Conservation (phyloP, 1,140 invertebrate genomes). For the Drosophila murphyi region DNA sequence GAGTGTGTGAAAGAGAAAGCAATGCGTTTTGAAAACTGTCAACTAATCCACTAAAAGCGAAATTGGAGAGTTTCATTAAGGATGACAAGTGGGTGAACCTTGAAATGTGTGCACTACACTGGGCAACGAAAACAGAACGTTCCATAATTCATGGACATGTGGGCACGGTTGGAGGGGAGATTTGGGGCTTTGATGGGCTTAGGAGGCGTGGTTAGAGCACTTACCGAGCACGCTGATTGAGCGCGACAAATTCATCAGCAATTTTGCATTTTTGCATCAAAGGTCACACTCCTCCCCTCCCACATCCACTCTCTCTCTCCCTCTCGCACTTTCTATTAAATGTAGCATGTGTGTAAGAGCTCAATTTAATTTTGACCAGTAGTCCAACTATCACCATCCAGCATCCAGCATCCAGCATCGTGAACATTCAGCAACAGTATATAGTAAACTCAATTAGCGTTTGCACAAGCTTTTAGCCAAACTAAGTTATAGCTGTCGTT, state of each 20-base stretch:
- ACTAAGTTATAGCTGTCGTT: constrained; percentile 66
- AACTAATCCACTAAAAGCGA: constrained; percentile 43
- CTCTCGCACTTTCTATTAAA: neutral
- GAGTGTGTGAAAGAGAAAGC: neutral
- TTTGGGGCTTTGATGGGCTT: constrained; percentile 15
- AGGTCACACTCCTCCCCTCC: too few relatives aligned
- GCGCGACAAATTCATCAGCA: constrained; percentile 77
- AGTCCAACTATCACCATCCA: constrained; percentile 14
- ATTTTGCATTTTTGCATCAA: constrained; percentile 58
- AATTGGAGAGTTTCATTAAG: constrained; percentile 56
- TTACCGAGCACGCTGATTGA: constrained; percentile 65
- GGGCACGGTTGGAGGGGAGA: neutral
- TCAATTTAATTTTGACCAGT: constrained; percentile 54
- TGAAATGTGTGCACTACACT: constrained; percentile 50
- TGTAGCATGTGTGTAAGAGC: constrained; percentile 7
- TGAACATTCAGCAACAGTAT: neutral
- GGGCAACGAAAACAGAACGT: constrained; percentile 5
- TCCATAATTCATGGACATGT: constrained; percentile 50
- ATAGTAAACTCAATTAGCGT: constrained; percentile 73
- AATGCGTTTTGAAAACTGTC: constrained; percentile 63
- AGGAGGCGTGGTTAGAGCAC: constrained; percentile 48
- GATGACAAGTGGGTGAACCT: constrained; percentile 47
- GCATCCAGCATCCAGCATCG: neutral
- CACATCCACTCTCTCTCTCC: neutral
- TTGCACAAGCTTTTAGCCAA: constrained; percentile 73